Base-by-base conservation (phyloP, 2,113 vertebrate genomes). In the Cranoglanis bouderius region DNA sequence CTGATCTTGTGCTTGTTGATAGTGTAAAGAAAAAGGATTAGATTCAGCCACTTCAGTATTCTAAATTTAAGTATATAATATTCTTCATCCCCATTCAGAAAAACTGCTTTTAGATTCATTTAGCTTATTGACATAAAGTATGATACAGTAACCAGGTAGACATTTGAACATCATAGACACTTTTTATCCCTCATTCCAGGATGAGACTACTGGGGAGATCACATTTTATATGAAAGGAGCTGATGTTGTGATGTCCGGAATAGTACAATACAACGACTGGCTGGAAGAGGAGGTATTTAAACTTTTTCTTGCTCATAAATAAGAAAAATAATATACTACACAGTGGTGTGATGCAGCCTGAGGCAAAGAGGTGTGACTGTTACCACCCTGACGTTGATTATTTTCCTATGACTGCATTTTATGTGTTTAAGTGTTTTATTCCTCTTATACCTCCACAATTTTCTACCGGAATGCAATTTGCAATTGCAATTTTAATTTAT, bases 221-320 rank as follows among this genome's bases (percentile, higher is more conserved):
- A 99, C 97, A 0, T 99, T 99, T 93, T 99, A 99, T 92, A 99
- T 99, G 97, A 99, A 99, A 90, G 98, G 98, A 2, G 98, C 98
- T 0, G 98, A 99, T 0, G 97, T 98, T 18, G 97, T 99, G 92
- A 99, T 99, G 98, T 96, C 97, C 0, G 97, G 97, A 67, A 98
- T 99, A 0, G 98, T 99, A 89, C 98, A 99, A 91, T 99, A 99
- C 91, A 99, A 99, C 0, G 98, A 99, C 92, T 99, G 98, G 98
- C 96, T 99, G 91, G 98, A 99, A 87, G 98, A 99, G 87, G 98
- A 99, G 98, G 98, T 99, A 91, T 0, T 35, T 80, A 13, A 49
- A 43, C 13, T 80, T 63, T 46, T 1, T 83, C 40, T 65, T 46
- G n/a, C 21, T 43, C 43, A 12, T 46, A 16, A 26, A 38, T 24